These are phyloP conservation scores for Lonchura striata DNA, from an alignment of 2,113 vertebrate genomes.

Conservation along the genomic window DNA sequence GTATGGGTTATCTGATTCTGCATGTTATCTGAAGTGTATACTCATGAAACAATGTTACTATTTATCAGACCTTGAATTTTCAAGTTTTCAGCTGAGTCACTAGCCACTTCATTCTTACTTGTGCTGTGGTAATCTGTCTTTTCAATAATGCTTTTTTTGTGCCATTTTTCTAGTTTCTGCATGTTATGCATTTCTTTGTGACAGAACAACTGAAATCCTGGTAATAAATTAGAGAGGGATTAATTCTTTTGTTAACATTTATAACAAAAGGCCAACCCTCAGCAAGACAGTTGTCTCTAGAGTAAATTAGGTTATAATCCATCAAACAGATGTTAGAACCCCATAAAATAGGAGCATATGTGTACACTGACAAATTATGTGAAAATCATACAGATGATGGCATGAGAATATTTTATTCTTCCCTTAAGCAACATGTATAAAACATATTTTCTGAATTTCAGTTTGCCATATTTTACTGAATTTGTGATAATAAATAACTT, in stretches of 20 bases:
- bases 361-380: not conserved
- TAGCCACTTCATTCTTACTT: not conserved
- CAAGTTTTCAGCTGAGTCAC: not conserved
- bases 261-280: constrained; percentile 21
- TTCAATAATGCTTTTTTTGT: not conserved
- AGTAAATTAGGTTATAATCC: constrained; percentile 54
- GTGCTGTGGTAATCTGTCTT: not conserved
- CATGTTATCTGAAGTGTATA: not conserved
- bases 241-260: constrained; percentile 58
- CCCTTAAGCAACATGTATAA: not conserved
- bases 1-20: not conserved
- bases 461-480: constrained; percentile 33
- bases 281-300: constrained; percentile 1
- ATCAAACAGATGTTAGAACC: constrained; percentile 17
- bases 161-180: not conserved
- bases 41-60: not conserved
- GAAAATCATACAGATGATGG: not conserved
- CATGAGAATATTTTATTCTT: not conserved
- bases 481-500: not conserved
- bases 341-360: not conserved
- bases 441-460: not conserved
- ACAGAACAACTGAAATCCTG: constrained; percentile 8
- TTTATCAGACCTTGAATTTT: not conserved
- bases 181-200: not conserved
- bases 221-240: constrained; percentile 37